Base-by-base conservation (phyloP, 1,140 invertebrate genomes). In the Neotoxoptera formosana region DNA sequence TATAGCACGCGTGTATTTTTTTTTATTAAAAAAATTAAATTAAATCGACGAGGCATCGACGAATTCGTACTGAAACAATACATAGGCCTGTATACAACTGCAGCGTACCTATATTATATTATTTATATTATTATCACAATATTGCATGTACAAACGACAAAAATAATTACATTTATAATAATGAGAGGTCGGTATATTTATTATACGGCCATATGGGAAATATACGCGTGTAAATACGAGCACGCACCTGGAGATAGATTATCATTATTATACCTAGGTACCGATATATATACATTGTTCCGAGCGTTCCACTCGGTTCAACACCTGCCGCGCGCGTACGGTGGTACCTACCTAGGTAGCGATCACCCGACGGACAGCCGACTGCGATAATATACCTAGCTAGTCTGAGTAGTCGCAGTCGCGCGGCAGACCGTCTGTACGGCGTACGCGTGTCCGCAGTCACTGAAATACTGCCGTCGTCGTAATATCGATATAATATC, bases 191-290 rank as follows among this genome's bases (percentile, higher is more conserved):
- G 83, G 23, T 84, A 30, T 25, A 25, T 41, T 8, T 48, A 9
- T 9, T 48, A 48, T 36, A 83, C 41, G 23, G 21, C 2, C 36
- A 83, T 23, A 84, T 84, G 21, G 23, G 21, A 25, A 83, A 17
- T 21, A 9, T 20, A 17, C 17, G 17, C 17, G 81, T 36, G 41
- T 83, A 83, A 84, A 41, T 41, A 84, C 87, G n/a, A 20, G 17
- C 47, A 51, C 86, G 47, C 87, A 88, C 47, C 47, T 53, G 47
- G 87, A 88, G 87, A 53, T 87, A 34, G 45, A 87, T 87, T 87
- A 87, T 48, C 41, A 84, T 83, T 41, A 41, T 41, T 41, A 83
- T 41, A 45, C 34, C 34, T 84, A 84, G 83, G 45, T 86, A 20
- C 8, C 23, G 25, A 36, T 89, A 11, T 36, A 17, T 34, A 51